Base-by-base conservation (phyloP, 1,140 invertebrate genomes). In the Solenopsis invicta region DNA sequence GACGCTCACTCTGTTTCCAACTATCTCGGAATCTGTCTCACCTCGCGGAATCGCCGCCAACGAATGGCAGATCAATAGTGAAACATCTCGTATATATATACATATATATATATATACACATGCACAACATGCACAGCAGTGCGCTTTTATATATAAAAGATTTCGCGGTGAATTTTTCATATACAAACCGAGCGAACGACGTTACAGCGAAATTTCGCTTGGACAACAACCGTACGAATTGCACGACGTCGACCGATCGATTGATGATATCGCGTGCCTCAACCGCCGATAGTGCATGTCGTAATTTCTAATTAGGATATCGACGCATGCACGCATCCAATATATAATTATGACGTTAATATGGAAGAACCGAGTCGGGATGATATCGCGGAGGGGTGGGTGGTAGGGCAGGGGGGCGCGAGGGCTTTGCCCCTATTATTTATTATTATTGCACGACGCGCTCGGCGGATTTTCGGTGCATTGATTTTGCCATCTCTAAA, bases 31-130 rank as follows among this genome's bases (percentile, higher is more conserved):
- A 69, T 81, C 48, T 71, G 48, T 85, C 75, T 76, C 45, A 52
- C 80, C 74, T 80, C 61, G 41, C 61, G 48, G 69, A 59, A 74
- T 85, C 74, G 18, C 75, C 54, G 69, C 69, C 69, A 74, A 84
- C 69, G 80, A 82, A 72, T 82, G 16, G 18, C 80, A 84, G 69
- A 84, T 84, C 69, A 75, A 84, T 84, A 84, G 67, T 59, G 67
- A 82, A 74, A 74, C 37, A 61, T 82, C 8, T 37, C 24, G 67
- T 59, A 50, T 59, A 48, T 59, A 50, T 59, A 48, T 75, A 59
- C 41, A 41, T 41, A 8, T 8, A 41, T 4, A 41, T 4, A 4
- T n/a, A n/a, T n/a, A n/a, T n/a, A n/a, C n/a, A 41, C 41, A 41
- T 41, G 8, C 41, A 41, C 29, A 29, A 54, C 24, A 8, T 72